phyloP scores from a whole-genome alignment of 2,113 vertebrate species.

The Otolemur garnettii region DNA sequence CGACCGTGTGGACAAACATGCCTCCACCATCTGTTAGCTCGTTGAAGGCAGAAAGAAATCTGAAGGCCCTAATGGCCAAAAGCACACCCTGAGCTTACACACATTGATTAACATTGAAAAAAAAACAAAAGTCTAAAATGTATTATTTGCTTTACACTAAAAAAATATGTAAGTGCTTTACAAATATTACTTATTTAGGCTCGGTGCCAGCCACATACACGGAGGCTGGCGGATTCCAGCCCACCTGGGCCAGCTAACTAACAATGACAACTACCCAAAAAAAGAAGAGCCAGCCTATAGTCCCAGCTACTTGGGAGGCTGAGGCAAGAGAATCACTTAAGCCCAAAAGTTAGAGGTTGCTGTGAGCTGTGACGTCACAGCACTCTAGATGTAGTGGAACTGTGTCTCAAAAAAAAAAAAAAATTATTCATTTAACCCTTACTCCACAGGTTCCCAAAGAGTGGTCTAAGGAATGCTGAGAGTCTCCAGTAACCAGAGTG shows the following conservation, averaged over 20 bases:
- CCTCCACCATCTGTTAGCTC: background rate
- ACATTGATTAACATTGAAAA: background rate
- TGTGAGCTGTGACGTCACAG: too few relatives aligned
- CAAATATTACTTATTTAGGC: background rate
- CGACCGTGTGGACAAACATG: rapidly evolving
- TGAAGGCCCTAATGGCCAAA: background rate
- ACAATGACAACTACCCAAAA: too few relatives aligned
- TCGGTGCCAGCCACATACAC: too few relatives aligned
- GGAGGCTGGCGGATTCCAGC: too few relatives aligned
- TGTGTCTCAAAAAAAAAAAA: background rate
- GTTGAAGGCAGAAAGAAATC: background rate
- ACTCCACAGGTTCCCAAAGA: background rate
- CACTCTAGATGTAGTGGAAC: too few relatives aligned
- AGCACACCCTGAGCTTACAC: background rate
- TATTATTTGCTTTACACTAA: background rate
- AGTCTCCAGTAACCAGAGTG: background rate
- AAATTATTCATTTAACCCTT: background rate
- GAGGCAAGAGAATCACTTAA: too few relatives aligned
- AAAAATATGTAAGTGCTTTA: background rate
- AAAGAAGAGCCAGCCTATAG: too few relatives aligned
- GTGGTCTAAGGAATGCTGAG: background rate
- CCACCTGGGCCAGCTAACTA: too few relatives aligned
- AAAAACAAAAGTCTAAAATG: background rate
- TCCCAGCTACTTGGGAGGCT: too few relatives aligned
- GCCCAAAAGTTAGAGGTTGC: too few relatives aligned